phyloP scores from a whole-genome alignment of 1,140 invertebrate species.

The Patella vulgata region DNA sequence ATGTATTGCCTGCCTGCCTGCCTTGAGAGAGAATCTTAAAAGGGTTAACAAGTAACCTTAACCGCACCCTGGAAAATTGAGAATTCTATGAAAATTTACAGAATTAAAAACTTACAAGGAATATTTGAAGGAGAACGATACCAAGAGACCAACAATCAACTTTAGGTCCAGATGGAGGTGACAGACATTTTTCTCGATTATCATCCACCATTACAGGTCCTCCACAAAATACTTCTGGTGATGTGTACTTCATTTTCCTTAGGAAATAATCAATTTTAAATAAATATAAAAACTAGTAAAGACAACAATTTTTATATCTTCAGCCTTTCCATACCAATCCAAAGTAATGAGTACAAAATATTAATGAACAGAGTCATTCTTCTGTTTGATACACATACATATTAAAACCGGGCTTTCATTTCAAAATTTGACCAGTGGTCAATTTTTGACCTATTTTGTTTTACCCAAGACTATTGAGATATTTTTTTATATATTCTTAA shows the following conservation, averaged over 20 bases:
- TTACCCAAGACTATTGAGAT: too few relatives aligned
- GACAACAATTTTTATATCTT: neutral
- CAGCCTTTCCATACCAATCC: neutral
- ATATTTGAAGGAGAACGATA: constrained; percentile 85
- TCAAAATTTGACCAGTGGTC: too few relatives aligned
- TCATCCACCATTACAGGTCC: constrained; percentile 51
- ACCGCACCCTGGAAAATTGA: too few relatives aligned
- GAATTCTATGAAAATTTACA: too few relatives aligned
- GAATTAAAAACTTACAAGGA: constrained; percentile 69
- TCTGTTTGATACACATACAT: too few relatives aligned
- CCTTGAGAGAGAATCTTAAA: too few relatives aligned
- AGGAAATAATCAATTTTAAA: constrained; percentile 36
- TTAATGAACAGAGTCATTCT: too few relatives aligned
- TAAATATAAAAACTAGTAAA: neutral
- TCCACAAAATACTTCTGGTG: constrained; percentile 84
- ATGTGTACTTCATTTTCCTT: constrained; percentile 67
- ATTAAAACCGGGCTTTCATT: too few relatives aligned
- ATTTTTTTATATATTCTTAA: too few relatives aligned
- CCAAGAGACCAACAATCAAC: constrained; percentile 93
- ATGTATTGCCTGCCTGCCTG: too few relatives aligned
- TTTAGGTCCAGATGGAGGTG: constrained; percentile 69
- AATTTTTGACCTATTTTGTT: too few relatives aligned
- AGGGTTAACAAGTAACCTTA: too few relatives aligned
- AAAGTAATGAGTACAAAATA: neutral
- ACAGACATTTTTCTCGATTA: constrained; percentile 35